phyloP scores from a whole-genome alignment of 2,888 invertebrate species.

The Aphelenchoides bicaudatus region DNA sequence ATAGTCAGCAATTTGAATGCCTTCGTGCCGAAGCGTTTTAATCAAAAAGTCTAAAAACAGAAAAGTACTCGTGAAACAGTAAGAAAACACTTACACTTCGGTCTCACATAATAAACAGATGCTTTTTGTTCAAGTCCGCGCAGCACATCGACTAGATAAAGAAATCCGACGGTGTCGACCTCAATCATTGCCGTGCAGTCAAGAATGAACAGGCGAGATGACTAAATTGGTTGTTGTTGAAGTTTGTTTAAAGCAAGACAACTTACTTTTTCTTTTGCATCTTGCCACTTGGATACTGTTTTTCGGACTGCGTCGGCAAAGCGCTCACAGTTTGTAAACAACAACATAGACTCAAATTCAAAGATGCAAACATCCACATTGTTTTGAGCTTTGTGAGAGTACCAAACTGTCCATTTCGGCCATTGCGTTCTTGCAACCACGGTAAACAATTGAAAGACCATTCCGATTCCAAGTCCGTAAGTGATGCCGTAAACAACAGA shows the following conservation, averaged over 20 bases:
- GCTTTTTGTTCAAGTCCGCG: background rate
- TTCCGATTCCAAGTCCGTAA: slow-evolving; percentile 74
- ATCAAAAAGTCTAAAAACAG: slow-evolving; percentile 5
- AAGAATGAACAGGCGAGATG: slow-evolving; percentile 1
- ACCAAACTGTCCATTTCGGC: slow-evolving; percentile 33
- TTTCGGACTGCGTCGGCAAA: slow-evolving; percentile 59
- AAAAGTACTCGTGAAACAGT: too few species aligned
- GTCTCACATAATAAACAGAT: background rate
- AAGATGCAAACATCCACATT: slow-evolving; percentile 57
- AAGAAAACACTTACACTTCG: background rate
- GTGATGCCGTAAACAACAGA: slow-evolving; percentile 77
- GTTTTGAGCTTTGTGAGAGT: slow-evolving; percentile 17
- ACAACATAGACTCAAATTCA: slow-evolving; percentile 62
- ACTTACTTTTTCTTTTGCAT: background rate
- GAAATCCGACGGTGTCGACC: slow-evolving; percentile 19
- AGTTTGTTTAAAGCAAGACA: slow-evolving; percentile 3
- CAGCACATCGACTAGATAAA: slow-evolving; percentile 9
- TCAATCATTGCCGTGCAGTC: slow-evolving; percentile 23
- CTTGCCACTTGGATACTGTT: slow-evolving; percentile 37
- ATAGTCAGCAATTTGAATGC: slow-evolving; percentile 4
- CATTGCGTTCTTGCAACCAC: slow-evolving; percentile 69
- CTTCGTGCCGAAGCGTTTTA: slow-evolving; percentile 5
- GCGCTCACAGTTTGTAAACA: slow-evolving; percentile 62
- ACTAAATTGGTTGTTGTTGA: background rate
- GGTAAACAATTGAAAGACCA: slow-evolving; percentile 72